Conservation (phyloP, 2,113 vertebrate genomes). For the Dryoscopus gambensis region DNA sequence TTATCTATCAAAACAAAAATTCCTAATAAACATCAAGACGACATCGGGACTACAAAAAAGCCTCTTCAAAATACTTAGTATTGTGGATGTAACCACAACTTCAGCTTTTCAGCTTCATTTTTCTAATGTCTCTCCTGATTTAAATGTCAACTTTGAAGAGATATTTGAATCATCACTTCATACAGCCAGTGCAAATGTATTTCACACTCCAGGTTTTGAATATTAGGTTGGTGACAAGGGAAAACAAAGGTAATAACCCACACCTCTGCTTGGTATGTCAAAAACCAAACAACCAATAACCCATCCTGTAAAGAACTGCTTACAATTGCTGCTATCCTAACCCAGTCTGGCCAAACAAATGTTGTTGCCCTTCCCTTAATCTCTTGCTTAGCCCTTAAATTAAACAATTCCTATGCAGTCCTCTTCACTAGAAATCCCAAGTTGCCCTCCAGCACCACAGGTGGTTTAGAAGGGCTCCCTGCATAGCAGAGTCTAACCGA, state of each 20-base stretch:
- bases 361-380: neutral
- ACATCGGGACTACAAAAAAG: neutral
- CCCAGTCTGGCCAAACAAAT: neutral
- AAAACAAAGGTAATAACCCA: neutral
- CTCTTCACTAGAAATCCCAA: neutral
- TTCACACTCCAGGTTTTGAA: neutral
- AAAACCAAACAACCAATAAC: neutral
- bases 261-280: neutral
- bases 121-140: neutral
- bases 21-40: neutral
- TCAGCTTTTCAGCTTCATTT: neutral
- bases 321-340: neutral
- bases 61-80: neutral
- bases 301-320: neutral
- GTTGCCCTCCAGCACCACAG: neutral
- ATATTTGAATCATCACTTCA: neutral
- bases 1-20: neutral
- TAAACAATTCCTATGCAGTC: neutral
- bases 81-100: neutral
- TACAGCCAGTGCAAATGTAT: neutral
- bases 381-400: neutral
- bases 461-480: neutral
- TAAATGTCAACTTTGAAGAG: neutral
- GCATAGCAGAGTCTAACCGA: neutral
- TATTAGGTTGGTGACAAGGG: neutral